phyloP scores from a whole-genome alignment of 2,888 invertebrate genomes.

The Aspidiotus rigidus region DNA sequence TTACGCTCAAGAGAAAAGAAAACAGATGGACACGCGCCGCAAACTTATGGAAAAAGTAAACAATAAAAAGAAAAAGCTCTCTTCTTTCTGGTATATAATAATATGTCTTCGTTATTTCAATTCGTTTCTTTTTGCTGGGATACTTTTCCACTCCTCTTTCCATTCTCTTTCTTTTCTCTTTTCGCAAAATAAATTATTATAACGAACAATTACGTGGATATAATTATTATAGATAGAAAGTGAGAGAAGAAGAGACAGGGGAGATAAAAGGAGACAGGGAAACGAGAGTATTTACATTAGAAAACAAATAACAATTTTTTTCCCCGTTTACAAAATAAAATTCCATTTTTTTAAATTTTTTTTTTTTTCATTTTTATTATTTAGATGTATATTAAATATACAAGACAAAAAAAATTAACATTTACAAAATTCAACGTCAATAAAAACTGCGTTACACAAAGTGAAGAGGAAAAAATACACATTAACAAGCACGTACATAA shows the following conservation, averaged over 20 bases:
- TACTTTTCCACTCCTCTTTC: too few species aligned
- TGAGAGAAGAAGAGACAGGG: too few species aligned
- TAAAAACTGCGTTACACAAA: slow-evolving; percentile 28
- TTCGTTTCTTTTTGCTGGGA: too few species aligned
- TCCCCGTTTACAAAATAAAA: slow-evolving; percentile 19
- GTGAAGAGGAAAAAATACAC: slow-evolving; percentile 21
- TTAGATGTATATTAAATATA: slow-evolving; percentile 17
- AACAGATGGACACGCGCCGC: too few species aligned
- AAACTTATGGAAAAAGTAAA: slow-evolving; percentile 10
- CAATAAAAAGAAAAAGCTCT: slow-evolving; percentile 15
- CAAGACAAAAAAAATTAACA: slow-evolving; percentile 30
- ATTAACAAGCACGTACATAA: slow-evolving; percentile 29
- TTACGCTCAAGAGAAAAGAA: too few species aligned
- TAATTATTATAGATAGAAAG: slow-evolving; percentile 6
- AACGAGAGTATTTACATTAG: slow-evolving; percentile 30
- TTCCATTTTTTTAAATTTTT: background rate
- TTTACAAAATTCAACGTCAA: slow-evolving; percentile 32
- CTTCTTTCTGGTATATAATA: slow-evolving; percentile 23
- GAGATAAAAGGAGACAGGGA: slow-evolving; percentile 8
- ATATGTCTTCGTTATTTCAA: slow-evolving; percentile 2
- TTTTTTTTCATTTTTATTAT: too few species aligned
- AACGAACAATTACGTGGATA: slow-evolving; percentile 29
- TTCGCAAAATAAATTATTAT: background rate
- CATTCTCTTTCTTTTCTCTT: background rate
- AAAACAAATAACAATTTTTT: slow-evolving; percentile 29